A percentile compares a stretch with the other conserved stretches of the same genome.
phyloP scores from a whole-genome alignment of 1,140 invertebrate species.

The Dysdera silvatica region DNA sequence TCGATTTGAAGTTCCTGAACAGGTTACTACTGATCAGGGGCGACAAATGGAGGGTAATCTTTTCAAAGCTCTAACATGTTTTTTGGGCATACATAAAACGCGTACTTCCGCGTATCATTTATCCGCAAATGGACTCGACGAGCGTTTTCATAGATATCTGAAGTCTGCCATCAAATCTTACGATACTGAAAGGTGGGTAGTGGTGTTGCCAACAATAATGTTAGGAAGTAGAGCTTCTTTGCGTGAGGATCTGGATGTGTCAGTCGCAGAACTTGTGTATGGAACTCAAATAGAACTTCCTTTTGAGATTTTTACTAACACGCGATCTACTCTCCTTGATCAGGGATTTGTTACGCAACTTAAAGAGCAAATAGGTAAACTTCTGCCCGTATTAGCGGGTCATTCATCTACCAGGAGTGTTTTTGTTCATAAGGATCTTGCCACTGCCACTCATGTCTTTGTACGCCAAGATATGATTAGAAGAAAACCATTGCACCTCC shows the following conservation, averaged over 20 bases:
- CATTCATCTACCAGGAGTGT: not conserved
- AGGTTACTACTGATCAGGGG: constrained; percentile 44
- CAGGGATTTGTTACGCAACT: not conserved
- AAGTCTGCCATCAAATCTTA: constrained; percentile 38
- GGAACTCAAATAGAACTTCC: constrained; percentile 27
- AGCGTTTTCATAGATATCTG: constrained; percentile 43
- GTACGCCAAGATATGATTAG: not conserved
- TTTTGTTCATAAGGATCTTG: not conserved
- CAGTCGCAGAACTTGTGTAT: constrained; percentile 30
- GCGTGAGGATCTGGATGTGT: constrained; percentile 35
- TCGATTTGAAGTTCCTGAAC: constrained; percentile 36
- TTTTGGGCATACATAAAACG: not conserved
- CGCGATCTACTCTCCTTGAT: not conserved
- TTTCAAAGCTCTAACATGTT: not conserved
- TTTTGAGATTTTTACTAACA: constrained; percentile 20
- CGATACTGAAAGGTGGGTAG: not conserved
- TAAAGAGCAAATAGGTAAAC: not conserved
- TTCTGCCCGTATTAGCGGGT: not conserved
- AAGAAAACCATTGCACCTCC: not conserved
- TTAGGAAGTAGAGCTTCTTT: constrained; percentile 33
- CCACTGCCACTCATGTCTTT: not conserved
- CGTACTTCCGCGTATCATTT: constrained; percentile 33
- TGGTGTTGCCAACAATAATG: constrained; percentile 38
- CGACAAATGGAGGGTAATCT: constrained; percentile 40
- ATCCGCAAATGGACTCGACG: constrained; percentile 40